A percentile compares a stretch with the other conserved stretches of the same genome.
phyloP scores from a whole-genome alignment of 1,140 invertebrate genomes.

The Zaprionus nigranus region DNA sequence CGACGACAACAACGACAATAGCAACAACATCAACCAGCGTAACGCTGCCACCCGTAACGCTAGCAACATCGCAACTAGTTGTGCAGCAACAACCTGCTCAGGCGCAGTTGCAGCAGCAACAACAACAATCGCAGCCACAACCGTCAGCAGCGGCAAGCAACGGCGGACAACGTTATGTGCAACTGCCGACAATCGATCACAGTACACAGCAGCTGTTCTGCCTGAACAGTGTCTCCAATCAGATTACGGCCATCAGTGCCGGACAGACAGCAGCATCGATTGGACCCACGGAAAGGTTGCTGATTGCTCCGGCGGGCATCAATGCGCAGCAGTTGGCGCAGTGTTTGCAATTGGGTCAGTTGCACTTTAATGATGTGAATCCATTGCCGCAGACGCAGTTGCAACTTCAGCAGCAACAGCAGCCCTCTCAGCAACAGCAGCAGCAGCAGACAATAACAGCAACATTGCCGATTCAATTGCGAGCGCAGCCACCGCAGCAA shows the following conservation, averaged over 20 bases:
- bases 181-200: slow-evolving; percentile 80
- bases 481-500: slow-evolving; percentile 71
- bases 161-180: slow-evolving; percentile 71
- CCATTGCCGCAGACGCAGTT: slow-evolving; percentile 51
- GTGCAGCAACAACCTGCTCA: slow-evolving; percentile 56
- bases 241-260: slow-evolving; percentile 82
- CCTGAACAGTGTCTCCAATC: slow-evolving; percentile 80
- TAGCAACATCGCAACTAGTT: slow-evolving; percentile 44
- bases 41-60: slow-evolving; percentile 26
- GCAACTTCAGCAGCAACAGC: slow-evolving; percentile 41
- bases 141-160: slow-evolving; percentile 21
- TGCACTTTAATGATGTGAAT: slow-evolving; percentile 83
- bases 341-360: slow-evolving; percentile 79
- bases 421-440: slow-evolving; percentile 25
- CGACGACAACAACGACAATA: slow-evolving; percentile 1
- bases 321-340: slow-evolving; percentile 84
- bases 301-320: slow-evolving; percentile 82
- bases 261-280: slow-evolving; percentile 79
- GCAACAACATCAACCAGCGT: slow-evolving; percentile 23
- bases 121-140: slow-evolving; percentile 28
- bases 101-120: slow-evolving; percentile 46
- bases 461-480: slow-evolving; percentile 52
- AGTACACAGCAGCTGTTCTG: slow-evolving; percentile 82
- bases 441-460: slow-evolving; percentile 38
- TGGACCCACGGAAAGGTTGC: slow-evolving; percentile 76